Evolutionary conservation across 2,888 invertebrate genomes (phyloP).

Genomic region (Leucania comma): DNA sequence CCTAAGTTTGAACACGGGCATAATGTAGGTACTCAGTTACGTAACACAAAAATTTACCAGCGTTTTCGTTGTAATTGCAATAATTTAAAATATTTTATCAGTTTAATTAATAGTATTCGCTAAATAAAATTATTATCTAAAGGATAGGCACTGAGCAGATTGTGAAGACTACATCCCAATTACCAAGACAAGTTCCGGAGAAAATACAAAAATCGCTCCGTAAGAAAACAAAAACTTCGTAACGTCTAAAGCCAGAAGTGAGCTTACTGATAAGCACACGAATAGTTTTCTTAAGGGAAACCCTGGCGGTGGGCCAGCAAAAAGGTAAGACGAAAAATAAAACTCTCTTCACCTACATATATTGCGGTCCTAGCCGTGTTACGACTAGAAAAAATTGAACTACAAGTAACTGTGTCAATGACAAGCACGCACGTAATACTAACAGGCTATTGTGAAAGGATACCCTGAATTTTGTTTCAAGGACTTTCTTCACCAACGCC

Average conservation of each 20-base stretch:
- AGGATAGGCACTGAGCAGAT: background rate
- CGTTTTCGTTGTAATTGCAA: background rate
- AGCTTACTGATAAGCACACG: conserved; percentile 51
- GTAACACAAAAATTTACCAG: background rate
- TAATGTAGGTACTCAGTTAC: background rate
- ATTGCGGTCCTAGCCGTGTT: conserved; percentile 25
- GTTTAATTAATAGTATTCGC: background rate
- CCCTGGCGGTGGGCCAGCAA: conserved; percentile 47
- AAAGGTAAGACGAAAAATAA: conserved; percentile 59
- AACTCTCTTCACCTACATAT: conserved; percentile 40
- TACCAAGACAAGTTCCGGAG: background rate
- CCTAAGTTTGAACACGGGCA: background rate
- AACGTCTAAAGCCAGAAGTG: conserved; percentile 25
- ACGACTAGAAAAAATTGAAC: conserved; percentile 38
- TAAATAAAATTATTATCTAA: background rate
- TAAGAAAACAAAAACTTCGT: conserved; percentile 30
- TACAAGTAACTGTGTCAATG: conserved; percentile 73
- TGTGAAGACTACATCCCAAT: background rate
- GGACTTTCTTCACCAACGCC: conserved; percentile 71
- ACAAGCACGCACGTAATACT: conserved; percentile 70
- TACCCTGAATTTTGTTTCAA: conserved; percentile 76
- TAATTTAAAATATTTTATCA: background rate
- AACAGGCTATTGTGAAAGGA: conserved; percentile 67
- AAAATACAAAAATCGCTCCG: conserved; percentile 18
- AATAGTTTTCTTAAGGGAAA: conserved; percentile 51